Percentiles rank a stretch among this genome's conserved stretches.
Evolutionary conservation across 1,140 invertebrate genomes (phyloP).

Genomic region (Amyelois transitella): DNA sequence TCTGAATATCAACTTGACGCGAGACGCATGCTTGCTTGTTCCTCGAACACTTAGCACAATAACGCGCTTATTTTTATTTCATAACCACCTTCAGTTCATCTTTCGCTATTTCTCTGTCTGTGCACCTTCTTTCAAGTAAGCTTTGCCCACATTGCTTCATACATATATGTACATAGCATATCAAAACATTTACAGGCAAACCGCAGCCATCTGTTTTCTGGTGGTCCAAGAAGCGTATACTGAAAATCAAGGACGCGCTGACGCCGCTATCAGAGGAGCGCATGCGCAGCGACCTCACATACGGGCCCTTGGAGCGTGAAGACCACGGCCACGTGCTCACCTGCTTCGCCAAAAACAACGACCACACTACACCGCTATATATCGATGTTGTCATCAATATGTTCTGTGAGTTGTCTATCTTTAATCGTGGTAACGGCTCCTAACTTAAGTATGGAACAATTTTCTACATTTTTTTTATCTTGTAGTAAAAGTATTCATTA

Average conservation of each 20-base stretch:
- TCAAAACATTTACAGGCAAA: conserved; percentile 32
- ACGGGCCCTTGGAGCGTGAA: conserved; percentile 46
- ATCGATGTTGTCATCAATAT: conserved; percentile 59
- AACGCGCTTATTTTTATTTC: too few species aligned
- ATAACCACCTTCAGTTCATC: too few species aligned
- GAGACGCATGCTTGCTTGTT: too few species aligned
- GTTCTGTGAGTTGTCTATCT: conserved; percentile 44
- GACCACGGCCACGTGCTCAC: conserved; percentile 54
- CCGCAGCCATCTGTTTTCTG: conserved; percentile 46
- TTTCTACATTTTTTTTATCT: background rate
- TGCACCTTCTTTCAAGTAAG: too few species aligned
- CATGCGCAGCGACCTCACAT: conserved; percentile 48
- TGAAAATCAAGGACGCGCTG: conserved; percentile 47
- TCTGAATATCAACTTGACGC: too few species aligned
- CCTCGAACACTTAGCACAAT: too few species aligned
- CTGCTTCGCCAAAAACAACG: conserved; percentile 53
- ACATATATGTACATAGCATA: too few species aligned
- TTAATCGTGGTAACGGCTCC: background rate
- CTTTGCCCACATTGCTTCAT: too few species aligned
- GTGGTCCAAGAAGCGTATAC: conserved; percentile 37
- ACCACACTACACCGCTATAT: conserved; percentile 39
- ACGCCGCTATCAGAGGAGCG: conserved; percentile 53
- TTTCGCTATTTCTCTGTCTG: too few species aligned
- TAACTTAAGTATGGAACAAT: background rate
- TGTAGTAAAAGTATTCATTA: background rate